A percentile compares a stretch with the other conserved stretches of the same genome.
These are phyloP conservation scores for Girardinichthys multiradiatus DNA, from an alignment of 2,113 vertebrate genomes.

Conservation along the genomic window DNA sequence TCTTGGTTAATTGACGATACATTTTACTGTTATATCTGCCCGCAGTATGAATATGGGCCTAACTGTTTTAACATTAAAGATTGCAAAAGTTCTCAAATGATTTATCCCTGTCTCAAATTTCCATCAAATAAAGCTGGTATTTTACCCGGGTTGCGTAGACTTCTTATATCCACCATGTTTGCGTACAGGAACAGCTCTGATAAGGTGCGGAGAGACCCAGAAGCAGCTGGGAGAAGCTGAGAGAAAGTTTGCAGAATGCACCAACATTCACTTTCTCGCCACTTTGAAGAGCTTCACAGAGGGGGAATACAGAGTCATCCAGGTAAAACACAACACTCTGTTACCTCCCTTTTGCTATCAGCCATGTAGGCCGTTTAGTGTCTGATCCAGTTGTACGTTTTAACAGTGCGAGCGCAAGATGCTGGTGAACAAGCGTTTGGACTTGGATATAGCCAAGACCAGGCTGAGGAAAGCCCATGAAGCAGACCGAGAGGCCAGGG, in stretches of 20 bases:
- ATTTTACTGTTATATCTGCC: no score
- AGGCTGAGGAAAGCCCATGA: constrained; percentile 70
- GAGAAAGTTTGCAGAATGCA: constrained; percentile 89
- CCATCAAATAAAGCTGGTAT: background rate
- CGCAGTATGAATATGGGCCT: background rate
- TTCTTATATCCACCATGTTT: background rate
- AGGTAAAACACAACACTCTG: constrained; percentile 77
- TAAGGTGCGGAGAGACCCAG: constrained; percentile 91
- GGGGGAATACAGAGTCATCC: constrained; percentile 89
- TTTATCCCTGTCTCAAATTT: background rate
- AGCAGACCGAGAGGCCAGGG: constrained; percentile 66
- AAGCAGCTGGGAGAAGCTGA: constrained; percentile 88
- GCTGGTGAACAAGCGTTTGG: constrained; percentile 76
- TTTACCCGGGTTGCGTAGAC: background rate
- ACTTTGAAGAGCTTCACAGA: constrained; percentile 91
- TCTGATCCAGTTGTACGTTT: background rate
- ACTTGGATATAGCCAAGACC: constrained; percentile 71
- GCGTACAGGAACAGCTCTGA: constrained; percentile 86
- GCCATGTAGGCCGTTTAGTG: background rate
- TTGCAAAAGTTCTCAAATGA: background rate
- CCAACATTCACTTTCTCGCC: constrained; percentile 90
- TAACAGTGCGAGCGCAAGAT: constrained; percentile 68
- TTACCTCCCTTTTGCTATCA: background rate
- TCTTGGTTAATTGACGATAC: no score
- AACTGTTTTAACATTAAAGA: background rate